Conservation (phyloP, 2,113 vertebrate genomes). For the Macroglossus sobrinus region DNA sequence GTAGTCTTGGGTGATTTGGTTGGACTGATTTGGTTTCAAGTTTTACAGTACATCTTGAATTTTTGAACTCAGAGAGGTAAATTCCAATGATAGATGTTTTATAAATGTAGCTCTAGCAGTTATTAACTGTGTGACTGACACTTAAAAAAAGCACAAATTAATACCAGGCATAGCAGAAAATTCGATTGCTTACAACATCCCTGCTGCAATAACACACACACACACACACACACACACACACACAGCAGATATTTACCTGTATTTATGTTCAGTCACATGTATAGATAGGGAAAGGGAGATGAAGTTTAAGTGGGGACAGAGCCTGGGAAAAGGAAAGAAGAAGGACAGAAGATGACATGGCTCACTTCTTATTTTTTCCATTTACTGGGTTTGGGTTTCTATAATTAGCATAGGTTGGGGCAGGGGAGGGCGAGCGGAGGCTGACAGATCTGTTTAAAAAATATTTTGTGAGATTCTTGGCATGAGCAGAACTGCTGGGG, state of each 20-base stretch:
- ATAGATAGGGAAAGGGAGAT: neutral
- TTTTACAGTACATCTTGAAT: conserved; percentile 17
- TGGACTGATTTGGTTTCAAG: neutral
- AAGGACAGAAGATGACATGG: neutral
- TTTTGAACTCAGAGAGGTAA: conserved; percentile 27
- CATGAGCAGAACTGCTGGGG: neutral
- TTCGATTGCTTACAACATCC: neutral
- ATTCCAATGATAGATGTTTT: conserved; percentile 25
- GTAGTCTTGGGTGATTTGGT: neutral
- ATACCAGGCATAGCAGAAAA: conserved; percentile 11
- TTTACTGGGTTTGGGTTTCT: neutral
- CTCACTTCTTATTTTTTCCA: conserved; percentile 4
- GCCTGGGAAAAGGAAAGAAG: neutral
- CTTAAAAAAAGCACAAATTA: neutral
- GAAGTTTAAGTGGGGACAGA: neutral
- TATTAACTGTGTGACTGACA: neutral
- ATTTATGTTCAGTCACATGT: neutral
- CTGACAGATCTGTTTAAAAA: conserved; percentile 49
- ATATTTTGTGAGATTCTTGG: conserved; percentile 62
- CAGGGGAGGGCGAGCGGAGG: neutral
- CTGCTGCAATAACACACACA: neutral
- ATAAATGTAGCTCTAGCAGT: conserved; percentile 7
- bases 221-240: neutral
- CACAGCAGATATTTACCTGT: neutral
- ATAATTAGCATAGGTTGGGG: neutral